Percentiles rank a stretch among this genome's conserved stretches.
phyloP scores from a whole-genome alignment of 2,888 invertebrate species.

The Hoplodrina ambigua region DNA sequence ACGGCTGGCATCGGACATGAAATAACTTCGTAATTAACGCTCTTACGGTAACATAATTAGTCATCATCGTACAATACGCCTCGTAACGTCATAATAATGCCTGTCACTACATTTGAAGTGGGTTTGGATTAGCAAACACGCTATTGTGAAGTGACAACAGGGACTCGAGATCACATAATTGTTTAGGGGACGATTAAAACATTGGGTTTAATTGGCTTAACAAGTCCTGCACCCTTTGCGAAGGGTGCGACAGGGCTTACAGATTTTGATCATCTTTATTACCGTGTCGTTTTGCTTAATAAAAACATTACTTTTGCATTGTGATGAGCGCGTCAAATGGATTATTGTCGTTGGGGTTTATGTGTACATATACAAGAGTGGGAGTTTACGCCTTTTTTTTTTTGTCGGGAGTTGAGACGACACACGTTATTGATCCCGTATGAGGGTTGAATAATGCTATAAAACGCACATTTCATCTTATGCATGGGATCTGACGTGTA shows the following conservation, averaged over 20 bases:
- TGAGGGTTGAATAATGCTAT: constrained; percentile 52
- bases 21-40: constrained; percentile 50
- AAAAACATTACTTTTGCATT: constrained; percentile 57
- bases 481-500: constrained; percentile 27
- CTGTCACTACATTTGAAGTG: constrained; percentile 68
- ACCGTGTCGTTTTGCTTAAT: constrained; percentile 63
- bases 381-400: constrained; percentile 50
- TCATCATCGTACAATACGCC: constrained; percentile 53
- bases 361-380: constrained; percentile 14
- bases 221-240: constrained; percentile 81
- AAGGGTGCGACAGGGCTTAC: constrained; percentile 72
- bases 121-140: constrained; percentile 75
- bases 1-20: constrained; percentile 22
- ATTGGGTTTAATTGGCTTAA: constrained; percentile 85
- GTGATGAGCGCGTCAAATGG: constrained; percentile 35
- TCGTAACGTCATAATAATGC: constrained; percentile 63
- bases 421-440: constrained; percentile 56
- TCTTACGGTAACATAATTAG: constrained; percentile 59
- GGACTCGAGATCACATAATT: constrained; percentile 83
- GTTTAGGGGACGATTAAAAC: constrained; percentile 84
- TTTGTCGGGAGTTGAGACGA: constrained; percentile 32
- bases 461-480: constrained; percentile 45
- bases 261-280: constrained; percentile 71
- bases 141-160: constrained; percentile 79
- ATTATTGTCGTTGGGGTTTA: constrained; percentile 33